Conservation (phyloP, 2,797 vertebrate genomes). For the Pangasius larnaudii region DNA sequence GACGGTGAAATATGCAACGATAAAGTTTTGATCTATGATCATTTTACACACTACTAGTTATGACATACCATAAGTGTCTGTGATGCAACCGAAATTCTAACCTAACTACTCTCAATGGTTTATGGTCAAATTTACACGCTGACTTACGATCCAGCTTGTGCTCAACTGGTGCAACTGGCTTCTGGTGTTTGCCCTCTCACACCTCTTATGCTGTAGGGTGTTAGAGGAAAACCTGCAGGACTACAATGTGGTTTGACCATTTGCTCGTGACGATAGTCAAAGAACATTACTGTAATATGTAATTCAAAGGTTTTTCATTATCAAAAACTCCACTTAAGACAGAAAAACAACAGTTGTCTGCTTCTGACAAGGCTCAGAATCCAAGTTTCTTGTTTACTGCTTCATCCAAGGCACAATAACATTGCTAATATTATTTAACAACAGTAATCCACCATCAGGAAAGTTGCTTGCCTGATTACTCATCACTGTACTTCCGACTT, state of each 20-base stretch:
- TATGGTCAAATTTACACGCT: neutral
- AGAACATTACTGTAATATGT: neutral
- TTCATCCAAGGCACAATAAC: neutral
- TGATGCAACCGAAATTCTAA: neutral
- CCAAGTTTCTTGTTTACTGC: neutral
- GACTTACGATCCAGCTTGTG: neutral
- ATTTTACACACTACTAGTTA: neutral
- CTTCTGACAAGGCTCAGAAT: conserved; percentile 4
- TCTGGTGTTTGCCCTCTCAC: neutral
- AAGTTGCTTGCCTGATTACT: conserved; percentile 21
- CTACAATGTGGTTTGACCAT: neutral
- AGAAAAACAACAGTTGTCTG: neutral
- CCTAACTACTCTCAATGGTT: neutral
- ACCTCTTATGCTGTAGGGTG: neutral
- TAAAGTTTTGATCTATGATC: neutral
- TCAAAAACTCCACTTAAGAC: neutral
- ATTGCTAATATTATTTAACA: conserved; percentile 11
- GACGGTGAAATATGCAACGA: neutral
- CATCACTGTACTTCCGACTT: neutral
- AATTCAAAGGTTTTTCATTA: neutral
- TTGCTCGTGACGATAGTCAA: neutral
- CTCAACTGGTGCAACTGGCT: neutral
- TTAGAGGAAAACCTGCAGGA: neutral
- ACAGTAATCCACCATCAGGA: neutral
- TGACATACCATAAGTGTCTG: neutral